Evolutionary conservation across 1,140 invertebrate genomes (phyloP), one percentile per base, ranked within the genome.

Genomic region (Teleopsis dalmanni): DNA sequence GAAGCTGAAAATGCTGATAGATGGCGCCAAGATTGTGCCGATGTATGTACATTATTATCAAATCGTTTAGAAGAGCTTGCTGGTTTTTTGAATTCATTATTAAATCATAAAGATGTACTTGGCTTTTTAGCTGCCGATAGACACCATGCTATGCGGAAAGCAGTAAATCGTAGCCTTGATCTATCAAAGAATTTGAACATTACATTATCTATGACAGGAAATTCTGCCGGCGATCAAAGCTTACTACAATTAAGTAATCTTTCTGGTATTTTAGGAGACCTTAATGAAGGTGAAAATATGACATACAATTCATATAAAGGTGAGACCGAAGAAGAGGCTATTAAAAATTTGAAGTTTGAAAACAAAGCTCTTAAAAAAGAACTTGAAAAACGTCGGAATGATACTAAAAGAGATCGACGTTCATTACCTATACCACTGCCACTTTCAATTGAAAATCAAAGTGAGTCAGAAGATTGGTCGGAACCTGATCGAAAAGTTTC

Each of bases 401-500:
- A 35, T 13, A 38, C 45, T 8, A 51, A 55, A 48, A 47, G 26
- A 16, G 48, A 59, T 42, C 25, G 65, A 56, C 40, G 65, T 57
- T 41, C 62, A 52, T 0, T 47, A 54, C 36, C 57, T 41, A 21
- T 37, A 1, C 16, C 50, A 51, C 8, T 14, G 13, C 31, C 57
- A 57, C 33, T 68, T 42, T 60, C 65, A 25, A 60, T 65, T 43
- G 67, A 77, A 50, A 69, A 81, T 68, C 75, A 79, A 23, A 86
- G 84, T 1, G 86, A 90, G 61, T 86, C 83, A 0, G 88, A 91
- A 58, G 81, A 83, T 16, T 91, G 87, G 81, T 89, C 87, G 0
- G 87, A 90, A 62, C 87, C 87, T 0, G 88, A 91, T 58, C 76
- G 85, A 48, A 81, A 78, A 47, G 85, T 90, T 1, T 90, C 87